These are phyloP conservation scores for Oncorhynchus tshawytscha DNA, from an alignment of 2,113 vertebrate species.

Conservation along the genomic window DNA sequence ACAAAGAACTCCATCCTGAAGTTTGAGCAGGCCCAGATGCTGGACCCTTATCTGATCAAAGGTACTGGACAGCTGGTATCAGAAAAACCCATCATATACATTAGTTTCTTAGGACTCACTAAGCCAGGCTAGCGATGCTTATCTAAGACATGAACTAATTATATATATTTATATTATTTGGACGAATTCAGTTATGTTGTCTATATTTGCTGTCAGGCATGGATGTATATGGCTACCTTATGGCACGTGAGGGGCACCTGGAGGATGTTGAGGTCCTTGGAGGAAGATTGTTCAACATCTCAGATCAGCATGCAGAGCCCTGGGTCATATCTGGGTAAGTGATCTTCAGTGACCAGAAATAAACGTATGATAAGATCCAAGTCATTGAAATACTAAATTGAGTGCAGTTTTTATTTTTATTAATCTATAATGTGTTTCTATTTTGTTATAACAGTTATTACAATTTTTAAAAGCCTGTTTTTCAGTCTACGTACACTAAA, in stretches of 20 bases:
- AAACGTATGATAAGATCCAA: too few species aligned
- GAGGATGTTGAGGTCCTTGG: slow-evolving; percentile 98
- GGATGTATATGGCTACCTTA: slow-evolving; percentile 96
- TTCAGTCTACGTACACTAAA: too few species aligned
- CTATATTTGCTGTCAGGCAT: slow-evolving; percentile 77
- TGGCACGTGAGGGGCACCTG: slow-evolving; percentile 92
- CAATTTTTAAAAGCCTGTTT: too few species aligned
- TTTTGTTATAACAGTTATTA: too few species aligned
- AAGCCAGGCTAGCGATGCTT: too few species aligned
- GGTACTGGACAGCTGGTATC: slow-evolving; percentile 61
- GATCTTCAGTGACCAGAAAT: too few species aligned
- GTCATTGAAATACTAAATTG: too few species aligned
- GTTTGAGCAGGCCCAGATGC: slow-evolving; percentile 97
- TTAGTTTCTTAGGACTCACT: too few species aligned
- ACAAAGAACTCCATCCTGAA: slow-evolving; percentile 96
- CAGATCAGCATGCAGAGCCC: slow-evolving; percentile 95
- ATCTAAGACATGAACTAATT: too few species aligned
- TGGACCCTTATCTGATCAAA: slow-evolving; percentile 97
- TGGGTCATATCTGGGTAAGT: slow-evolving; percentile 96
- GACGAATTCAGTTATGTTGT: neutral
- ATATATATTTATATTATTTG: too few species aligned
- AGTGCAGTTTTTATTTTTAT: too few species aligned
- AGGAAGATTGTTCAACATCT: slow-evolving; percentile 95
- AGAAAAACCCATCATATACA: neutral
- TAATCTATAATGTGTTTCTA: too few species aligned